These are phyloP conservation scores for Myioborus melanocephalus DNA, from an alignment of 2,797 vertebrate species.

Conservation along the genomic window DNA sequence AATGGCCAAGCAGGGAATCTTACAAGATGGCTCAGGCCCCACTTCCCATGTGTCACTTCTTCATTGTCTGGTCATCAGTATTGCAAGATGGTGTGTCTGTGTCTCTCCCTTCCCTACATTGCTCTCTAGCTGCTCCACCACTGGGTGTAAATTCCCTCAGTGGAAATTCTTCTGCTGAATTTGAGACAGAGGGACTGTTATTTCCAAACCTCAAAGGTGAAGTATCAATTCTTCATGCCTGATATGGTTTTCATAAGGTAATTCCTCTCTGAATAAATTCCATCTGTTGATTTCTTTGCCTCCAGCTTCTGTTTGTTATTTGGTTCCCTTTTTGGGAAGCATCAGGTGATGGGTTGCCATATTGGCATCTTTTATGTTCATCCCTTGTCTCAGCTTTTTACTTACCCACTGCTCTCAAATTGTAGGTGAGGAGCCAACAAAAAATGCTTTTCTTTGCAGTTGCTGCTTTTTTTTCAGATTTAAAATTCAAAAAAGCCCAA, in stretches of 20 bases:
- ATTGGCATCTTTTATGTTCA: not conserved
- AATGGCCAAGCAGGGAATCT: not conserved
- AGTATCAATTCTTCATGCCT: not conserved
- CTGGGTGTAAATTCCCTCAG: not conserved
- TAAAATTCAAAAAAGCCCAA: not conserved
- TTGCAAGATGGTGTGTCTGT: not conserved
- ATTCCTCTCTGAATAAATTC: not conserved
- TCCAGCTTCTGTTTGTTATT: not conserved
- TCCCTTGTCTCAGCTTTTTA: not conserved
- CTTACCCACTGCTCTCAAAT: not conserved
- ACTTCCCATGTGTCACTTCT: not conserved
- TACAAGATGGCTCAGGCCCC: not conserved
- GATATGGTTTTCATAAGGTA: not conserved
- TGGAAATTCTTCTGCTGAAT: not conserved
- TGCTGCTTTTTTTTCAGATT: not conserved
- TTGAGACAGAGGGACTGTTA: not conserved
- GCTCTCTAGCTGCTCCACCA: not conserved
- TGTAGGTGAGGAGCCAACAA: not conserved
- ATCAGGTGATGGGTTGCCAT: not conserved
- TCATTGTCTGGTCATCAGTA: not conserved
- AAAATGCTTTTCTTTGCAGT: not conserved
- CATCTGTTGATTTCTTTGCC: not conserved
- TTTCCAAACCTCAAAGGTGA: not conserved
- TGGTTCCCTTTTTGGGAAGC: not conserved
- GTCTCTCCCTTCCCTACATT: not conserved